Evolutionary conservation across 2,113 vertebrate species (phyloP), one percentile per base, ranked within the genome.

Genomic region (Formicarius rufipectus): DNA sequence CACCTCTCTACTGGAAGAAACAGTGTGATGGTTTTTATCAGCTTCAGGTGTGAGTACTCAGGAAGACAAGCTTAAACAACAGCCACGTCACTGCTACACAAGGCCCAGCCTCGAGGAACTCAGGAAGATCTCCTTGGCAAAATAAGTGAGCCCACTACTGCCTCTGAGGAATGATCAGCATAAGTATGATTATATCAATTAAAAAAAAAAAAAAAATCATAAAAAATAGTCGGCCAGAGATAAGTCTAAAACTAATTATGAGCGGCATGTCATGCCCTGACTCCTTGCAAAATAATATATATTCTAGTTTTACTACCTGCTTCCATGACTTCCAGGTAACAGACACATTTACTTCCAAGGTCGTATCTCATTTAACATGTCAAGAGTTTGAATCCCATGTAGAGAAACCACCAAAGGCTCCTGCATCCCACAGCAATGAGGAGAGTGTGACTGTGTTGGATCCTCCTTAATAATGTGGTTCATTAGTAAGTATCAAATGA

Each of bases 281-380:
- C 91, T 97, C 96, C 95, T 95, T 78, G 25, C 92, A 95, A 95
- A 97, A 94, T 94, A 98, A 98, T 98, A 98, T 96, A 83, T 95
- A 97, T 97, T 97, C 97, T 97, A 96, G 98, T 98, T 98, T 98
- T 97, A 98, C 98, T 97, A 96, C 97, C 97, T 98, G 98, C 97
- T 97, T 95, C 92, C 84, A 37, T 84, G 92, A 97, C 90, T 98
- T 98, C 93, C 93, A 97, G 98, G 98, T 98, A 98, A 98, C 91
- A 96, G 97, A 96, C 90, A 91, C 93, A 97, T 97, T 97, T 97
- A 96, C 97, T 97, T 98, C 97, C 97, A 97, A 98, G 98, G 98
- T 98, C 96, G 92, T 84, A 96, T 96, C 97, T 98, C 87, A 97
- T 98, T 98, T 97, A 97, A 98, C 98, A 98, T 84, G 78, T 94